These are phyloP conservation scores for Trachurus trachurus DNA, from an alignment of 2,797 vertebrate genomes.

Conservation along the genomic window DNA sequence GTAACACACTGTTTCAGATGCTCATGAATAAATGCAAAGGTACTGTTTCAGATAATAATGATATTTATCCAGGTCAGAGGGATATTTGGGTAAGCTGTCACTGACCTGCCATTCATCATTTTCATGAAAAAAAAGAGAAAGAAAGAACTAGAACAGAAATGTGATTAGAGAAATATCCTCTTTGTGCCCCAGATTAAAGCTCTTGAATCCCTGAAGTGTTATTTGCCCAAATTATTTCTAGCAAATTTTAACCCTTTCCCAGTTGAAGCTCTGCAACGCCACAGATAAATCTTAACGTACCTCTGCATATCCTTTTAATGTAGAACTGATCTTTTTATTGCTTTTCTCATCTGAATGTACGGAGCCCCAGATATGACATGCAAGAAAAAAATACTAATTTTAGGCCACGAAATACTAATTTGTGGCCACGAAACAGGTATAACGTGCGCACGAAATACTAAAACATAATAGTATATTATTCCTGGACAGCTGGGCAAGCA, in stretches of 20 bases:
- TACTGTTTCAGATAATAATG: slow-evolving; percentile 1
- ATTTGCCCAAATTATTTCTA: background rate
- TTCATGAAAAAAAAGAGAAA: slow-evolving; percentile 21
- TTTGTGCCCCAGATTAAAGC: slow-evolving; percentile 48
- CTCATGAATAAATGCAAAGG: background rate
- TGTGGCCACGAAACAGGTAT: no score
- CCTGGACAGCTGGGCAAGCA: no score
- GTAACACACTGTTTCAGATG: background rate
- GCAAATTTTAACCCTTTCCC: background rate
- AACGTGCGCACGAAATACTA: no score
- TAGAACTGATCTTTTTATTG: background rate
- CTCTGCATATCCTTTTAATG: background rate
- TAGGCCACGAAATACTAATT: no score
- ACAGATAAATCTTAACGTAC: background rate
- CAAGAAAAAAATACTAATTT: no score
- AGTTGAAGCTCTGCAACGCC: background rate
- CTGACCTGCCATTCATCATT: slow-evolving; percentile 29
- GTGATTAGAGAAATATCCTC: slow-evolving; percentile 52
- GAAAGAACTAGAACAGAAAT: slow-evolving; percentile 32
- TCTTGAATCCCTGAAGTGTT: slow-evolving; percentile 31
- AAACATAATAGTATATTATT: no score
- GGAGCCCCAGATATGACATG: no score
- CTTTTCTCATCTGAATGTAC: background rate
- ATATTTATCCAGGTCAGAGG: slow-evolving; percentile 33
- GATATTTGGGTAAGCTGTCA: slow-evolving; percentile 25